phyloP scores from a whole-genome alignment of 2,888 invertebrate species.

The Calameuta idolon region DNA sequence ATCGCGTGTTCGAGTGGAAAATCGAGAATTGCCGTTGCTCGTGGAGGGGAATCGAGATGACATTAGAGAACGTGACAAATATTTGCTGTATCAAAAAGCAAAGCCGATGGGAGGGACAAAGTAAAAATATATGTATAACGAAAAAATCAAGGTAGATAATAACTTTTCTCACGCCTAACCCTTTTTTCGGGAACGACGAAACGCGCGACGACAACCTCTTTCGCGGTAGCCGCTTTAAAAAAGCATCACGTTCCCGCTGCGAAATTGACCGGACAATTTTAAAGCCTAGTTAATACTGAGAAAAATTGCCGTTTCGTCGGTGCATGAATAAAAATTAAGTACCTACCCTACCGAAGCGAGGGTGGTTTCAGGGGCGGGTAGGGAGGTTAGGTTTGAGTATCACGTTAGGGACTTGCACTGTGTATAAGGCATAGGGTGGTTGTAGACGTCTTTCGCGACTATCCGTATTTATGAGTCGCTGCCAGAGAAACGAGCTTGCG shows the following conservation, averaged over 20 bases:
- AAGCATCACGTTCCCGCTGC: constrained; percentile 62
- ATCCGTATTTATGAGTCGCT: not conserved
- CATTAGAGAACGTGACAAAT: not conserved
- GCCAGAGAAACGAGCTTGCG: not conserved
- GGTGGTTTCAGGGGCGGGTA: not conserved
- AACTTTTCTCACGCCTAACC: constrained; percentile 18
- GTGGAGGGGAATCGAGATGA: too few species aligned
- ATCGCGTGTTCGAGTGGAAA: constrained; percentile 14
- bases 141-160: not conserved
- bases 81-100: not conserved
- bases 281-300: constrained; percentile 64
- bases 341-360: not conserved
- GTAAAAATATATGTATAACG: not conserved
- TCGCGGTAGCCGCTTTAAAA: constrained; percentile 55
- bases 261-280: constrained; percentile 67
- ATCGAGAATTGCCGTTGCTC: not conserved
- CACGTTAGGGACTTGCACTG: not conserved
- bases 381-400: not conserved
- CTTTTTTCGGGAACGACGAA: constrained; percentile 12
- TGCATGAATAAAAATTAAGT: constrained; percentile 66
- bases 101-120: not conserved
- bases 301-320: constrained; percentile 65
- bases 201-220: constrained; percentile 31
- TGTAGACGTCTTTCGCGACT: not conserved
- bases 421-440: not conserved